Evolutionary conservation across 2,797 vertebrate species (phyloP).

Genomic region (Limosa lapponica): DNA sequence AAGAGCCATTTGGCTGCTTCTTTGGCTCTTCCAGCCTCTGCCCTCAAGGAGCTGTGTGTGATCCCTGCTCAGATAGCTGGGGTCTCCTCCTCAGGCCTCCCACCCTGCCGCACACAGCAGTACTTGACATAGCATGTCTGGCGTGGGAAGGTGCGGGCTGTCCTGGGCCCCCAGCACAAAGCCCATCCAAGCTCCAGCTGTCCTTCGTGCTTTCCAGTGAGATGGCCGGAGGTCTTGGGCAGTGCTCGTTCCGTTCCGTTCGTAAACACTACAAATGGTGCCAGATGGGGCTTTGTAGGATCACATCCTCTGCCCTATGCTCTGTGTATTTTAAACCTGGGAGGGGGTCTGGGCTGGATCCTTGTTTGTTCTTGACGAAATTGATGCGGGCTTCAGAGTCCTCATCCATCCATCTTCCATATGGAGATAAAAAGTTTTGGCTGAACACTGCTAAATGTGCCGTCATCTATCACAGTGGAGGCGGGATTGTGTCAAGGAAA

Average conservation of each 20-base stretch:
- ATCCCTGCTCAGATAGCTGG: neutral
- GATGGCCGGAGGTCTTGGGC: neutral
- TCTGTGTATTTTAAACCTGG: slow-evolving; percentile 31
- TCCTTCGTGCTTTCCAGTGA: neutral
- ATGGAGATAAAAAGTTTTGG: slow-evolving; percentile 70
- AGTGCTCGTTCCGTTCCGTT: neutral
- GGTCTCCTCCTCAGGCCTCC: neutral
- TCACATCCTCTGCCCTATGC: slow-evolving; percentile 24
- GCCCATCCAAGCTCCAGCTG: neutral
- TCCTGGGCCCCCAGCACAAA: neutral
- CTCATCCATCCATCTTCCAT: slow-evolving; percentile 65
- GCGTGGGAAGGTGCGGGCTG: neutral
- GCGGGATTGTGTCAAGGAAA: slow-evolving; percentile 61
- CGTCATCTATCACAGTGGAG: slow-evolving; percentile 61
- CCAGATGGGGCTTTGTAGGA: slow-evolving; percentile 22
- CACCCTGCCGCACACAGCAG: neutral
- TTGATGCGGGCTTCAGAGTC: slow-evolving; percentile 27
- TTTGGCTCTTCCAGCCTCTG: neutral
- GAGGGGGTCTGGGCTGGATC: slow-evolving; percentile 29
- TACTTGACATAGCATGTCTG: neutral
- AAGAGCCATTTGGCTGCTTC: neutral
- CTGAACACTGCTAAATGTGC: slow-evolving; percentile 57
- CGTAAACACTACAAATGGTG: neutral
- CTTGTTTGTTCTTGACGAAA: slow-evolving; percentile 54
- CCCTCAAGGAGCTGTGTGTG: neutral